These are phyloP conservation scores for Rotaria macrura DNA, from an alignment of 2,888 invertebrate species.

Conservation along the genomic window DNA sequence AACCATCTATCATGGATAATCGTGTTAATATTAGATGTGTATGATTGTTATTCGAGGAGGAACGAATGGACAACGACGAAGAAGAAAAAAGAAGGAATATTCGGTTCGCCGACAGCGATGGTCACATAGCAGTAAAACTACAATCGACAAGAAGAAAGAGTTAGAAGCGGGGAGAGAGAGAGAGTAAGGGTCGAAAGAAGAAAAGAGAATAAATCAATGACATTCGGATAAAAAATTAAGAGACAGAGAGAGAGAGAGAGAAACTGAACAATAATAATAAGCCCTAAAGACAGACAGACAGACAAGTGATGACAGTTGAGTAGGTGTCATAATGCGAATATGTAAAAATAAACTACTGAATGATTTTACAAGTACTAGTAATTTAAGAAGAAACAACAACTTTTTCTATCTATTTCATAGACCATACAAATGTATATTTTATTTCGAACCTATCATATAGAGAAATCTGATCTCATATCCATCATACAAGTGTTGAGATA, in stretches of 20 bases:
- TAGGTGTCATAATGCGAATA: neutral
- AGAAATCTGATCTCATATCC: neutral
- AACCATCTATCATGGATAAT: neutral
- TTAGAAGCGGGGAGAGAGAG: neutral
- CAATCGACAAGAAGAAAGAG: neutral
- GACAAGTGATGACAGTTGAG: neutral
- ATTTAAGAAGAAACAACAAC: neutral
- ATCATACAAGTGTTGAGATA: neutral
- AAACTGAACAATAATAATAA: neutral
- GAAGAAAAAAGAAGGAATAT: neutral
- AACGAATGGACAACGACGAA: neutral
- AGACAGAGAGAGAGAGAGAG: neutral
- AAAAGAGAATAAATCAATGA: constrained; percentile 1
- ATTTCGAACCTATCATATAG: neutral
- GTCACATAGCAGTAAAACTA: neutral
- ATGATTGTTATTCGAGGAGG: neutral
- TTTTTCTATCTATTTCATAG: neutral
- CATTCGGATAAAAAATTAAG: neutral
- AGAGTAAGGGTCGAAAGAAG: no score
- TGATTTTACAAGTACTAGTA: neutral
- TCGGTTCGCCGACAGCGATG: neutral
- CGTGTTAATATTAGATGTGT: neutral
- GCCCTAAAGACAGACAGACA: neutral
- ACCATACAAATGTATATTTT: neutral
- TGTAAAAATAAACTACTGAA: neutral